Evolutionary conservation across 2,113 vertebrate species (phyloP).

Genomic region (Artemisiospiza belli): DNA sequence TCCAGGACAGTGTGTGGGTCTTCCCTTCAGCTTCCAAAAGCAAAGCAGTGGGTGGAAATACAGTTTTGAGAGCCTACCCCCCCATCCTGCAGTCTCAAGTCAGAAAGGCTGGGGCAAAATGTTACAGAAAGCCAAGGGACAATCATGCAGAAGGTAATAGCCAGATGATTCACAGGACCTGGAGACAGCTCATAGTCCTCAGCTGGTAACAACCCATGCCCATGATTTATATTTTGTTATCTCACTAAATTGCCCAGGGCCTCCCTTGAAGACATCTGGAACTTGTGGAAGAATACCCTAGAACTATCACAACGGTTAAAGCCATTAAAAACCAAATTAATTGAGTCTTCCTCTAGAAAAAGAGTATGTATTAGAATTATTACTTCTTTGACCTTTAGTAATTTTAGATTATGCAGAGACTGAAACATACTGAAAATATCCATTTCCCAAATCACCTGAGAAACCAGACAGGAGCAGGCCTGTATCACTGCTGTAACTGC

Average conservation of each 20-base stretch:
- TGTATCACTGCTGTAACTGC: not conserved
- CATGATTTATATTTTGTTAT: not conserved
- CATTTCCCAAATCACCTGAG: not conserved
- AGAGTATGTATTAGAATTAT: not conserved
- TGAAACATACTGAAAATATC: not conserved
- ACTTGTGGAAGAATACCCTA: not conserved
- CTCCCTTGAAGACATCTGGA: not conserved
- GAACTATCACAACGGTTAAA: not conserved
- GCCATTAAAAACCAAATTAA: conserved; percentile 6
- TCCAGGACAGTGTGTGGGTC: not conserved
- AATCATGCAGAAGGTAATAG: not conserved
- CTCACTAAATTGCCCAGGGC: not conserved
- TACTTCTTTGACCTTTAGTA: not conserved
- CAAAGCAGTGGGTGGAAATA: not conserved
- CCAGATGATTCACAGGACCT: not conserved
- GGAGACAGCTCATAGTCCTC: not conserved
- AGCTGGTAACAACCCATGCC: not conserved
- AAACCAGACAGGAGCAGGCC: not conserved
- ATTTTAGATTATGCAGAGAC: not conserved
- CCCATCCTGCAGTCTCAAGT: accelerated
- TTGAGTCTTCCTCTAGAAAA: not conserved
- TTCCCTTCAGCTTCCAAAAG: not conserved
- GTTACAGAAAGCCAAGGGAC: not conserved
- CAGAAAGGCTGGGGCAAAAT: not conserved
- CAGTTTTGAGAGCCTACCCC: not conserved